These are phyloP conservation scores for Machaerirhynchus nigripectus DNA, from an alignment of 2,113 vertebrate species.

Conservation along the genomic window DNA sequence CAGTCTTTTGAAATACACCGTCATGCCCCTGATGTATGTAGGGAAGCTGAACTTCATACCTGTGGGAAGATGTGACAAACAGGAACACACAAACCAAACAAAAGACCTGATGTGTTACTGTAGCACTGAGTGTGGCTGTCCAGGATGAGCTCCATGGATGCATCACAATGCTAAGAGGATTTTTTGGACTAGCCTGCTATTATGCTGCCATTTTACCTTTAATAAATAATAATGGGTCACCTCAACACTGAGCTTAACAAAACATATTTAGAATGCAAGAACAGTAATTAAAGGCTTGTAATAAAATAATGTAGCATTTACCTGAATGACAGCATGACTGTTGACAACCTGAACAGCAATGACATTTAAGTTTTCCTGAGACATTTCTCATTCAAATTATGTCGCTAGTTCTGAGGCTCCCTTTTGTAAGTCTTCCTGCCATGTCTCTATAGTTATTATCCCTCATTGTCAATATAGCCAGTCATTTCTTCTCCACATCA, in stretches of 20 bases:
- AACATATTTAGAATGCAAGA: background rate
- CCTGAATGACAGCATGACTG: conserved; percentile 21
- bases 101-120: background rate
- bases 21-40: background rate
- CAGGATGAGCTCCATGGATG: background rate
- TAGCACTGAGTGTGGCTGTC: background rate
- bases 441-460: background rate
- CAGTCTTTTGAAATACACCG: background rate
- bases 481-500: conserved; percentile 14
- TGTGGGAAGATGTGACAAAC: background rate
- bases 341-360: conserved; percentile 14
- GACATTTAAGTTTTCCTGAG: conserved; percentile 44
- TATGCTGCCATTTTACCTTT: background rate
- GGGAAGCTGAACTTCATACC: background rate
- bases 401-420: background rate
- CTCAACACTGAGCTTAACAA: background rate
- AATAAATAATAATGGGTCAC: background rate
- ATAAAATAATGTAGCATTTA: conserved; percentile 29
- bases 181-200: background rate
- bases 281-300: conserved; percentile 20
- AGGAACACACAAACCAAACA: background rate
- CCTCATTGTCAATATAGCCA: background rate
- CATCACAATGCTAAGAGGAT: background rate
- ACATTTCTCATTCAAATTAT: conserved; percentile 36
- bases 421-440: conserved; percentile 15